A percentile compares a stretch with the other conserved stretches of the same genome.
phyloP scores from a whole-genome alignment of 1,140 invertebrate genomes.

The Calephelis nemesis region DNA sequence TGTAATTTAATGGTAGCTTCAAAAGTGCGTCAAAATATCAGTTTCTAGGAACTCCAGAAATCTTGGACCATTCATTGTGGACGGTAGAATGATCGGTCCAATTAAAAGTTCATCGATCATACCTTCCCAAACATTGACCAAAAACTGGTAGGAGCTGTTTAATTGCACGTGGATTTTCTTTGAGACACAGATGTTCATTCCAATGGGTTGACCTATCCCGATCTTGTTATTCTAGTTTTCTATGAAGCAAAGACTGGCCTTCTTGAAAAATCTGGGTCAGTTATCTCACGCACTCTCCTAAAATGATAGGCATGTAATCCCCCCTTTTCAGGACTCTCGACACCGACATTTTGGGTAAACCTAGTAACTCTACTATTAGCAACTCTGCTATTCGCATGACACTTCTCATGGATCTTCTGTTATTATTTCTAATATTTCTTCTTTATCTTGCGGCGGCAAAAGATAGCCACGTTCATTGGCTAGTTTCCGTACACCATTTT shows the following conservation, averaged over 20 bases:
- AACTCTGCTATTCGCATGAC: slow-evolving; percentile 17
- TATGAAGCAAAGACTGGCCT: slow-evolving; percentile 10
- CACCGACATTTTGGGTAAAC: slow-evolving; percentile 19
- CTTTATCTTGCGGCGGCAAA: slow-evolving; percentile 11
- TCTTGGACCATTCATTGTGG: slow-evolving; percentile 18
- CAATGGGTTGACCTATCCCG: slow-evolving; percentile 15
- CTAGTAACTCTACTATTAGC: too few species aligned
- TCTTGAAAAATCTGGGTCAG: background rate
- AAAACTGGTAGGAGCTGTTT: slow-evolving; percentile 22
- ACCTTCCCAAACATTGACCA: slow-evolving; percentile 25
- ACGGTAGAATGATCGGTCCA: slow-evolving; percentile 19
- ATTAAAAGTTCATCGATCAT: slow-evolving; percentile 20
- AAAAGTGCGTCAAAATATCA: slow-evolving; percentile 2
- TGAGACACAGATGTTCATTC: slow-evolving; percentile 22
- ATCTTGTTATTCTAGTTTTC: slow-evolving; percentile 17
- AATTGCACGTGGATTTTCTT: slow-evolving; percentile 23
- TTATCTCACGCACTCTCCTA: slow-evolving; percentile 1
- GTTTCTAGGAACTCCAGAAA: slow-evolving; percentile 21
- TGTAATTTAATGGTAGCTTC: slow-evolving; percentile 14
- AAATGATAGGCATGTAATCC: slow-evolving; percentile 23
- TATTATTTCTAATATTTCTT: slow-evolving; percentile 20
- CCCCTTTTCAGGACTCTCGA: slow-evolving; percentile 27
- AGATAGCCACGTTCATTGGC: slow-evolving; percentile 16
- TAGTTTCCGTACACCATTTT: slow-evolving; percentile 14
- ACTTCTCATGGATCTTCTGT: slow-evolving; percentile 11